Evolutionary conservation across 2,113 vertebrate species (phyloP), one percentile per base, ranked within the genome.

Genomic region (Mungos mungo): DNA sequence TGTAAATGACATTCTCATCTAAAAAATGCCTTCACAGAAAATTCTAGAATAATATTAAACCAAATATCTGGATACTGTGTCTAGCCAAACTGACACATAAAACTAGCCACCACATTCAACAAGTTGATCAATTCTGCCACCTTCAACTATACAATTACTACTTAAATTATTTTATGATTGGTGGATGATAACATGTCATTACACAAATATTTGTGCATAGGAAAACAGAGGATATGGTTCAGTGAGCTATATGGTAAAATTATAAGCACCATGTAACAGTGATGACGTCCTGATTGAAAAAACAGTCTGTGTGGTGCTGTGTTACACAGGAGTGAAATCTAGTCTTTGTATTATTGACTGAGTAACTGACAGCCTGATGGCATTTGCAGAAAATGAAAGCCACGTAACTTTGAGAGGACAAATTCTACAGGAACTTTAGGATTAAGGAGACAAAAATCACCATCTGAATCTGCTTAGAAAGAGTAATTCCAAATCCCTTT

Each of bases 381-480:
- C 38, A 65, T 74, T 86, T 92, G 88, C 81, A 23, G 80, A 84
- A 80, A 81, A 71, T 14, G n/a, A 80, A 74, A 92, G 72, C 23
- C 65, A 47, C 52, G 60, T 80, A 18, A 23, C 45, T 66, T 54
- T 69, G 54, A 79, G 45, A 93, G 66, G 66, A 88, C 29, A 95
- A 60, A 65, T 77, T 76, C 52, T 83, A 65, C 10, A 88, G 93
- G 60, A 96, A 77, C 93, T 92, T 74, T 14, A 4, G 31, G 80
- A 82, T 92, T 93, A 77, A 35, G 33, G 31, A 60, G 23, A 38
- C 35, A 85, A 96, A 93, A 65, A 95, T 66, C 76, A 76, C 29
- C 60, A 57, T 41, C 63, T 54, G 50, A 92, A 92, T 92, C 76
- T 92, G 52, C 29, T 92, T 76, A 79, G 72, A 88, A 79, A 88